These are phyloP conservation scores for Leucoma salicis DNA, from an alignment of 2,888 invertebrate genomes.

Conservation along the genomic window DNA sequence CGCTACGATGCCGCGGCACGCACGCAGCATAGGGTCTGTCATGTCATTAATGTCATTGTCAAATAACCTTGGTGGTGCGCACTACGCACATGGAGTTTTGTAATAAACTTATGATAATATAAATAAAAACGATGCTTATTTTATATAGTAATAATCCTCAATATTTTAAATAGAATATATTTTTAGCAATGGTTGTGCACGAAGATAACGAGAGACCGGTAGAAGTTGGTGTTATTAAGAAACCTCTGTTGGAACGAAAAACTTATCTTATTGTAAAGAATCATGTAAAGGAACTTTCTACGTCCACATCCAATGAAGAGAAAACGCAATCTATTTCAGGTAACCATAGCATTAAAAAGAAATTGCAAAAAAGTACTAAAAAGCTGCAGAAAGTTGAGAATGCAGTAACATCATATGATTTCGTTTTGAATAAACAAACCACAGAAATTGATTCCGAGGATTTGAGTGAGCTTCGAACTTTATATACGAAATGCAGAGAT, in stretches of 20 bases:
- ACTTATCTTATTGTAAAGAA: conserved; percentile 50
- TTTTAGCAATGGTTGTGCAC: conserved; percentile 50
- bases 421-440: neutral
- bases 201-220: conserved; percentile 37
- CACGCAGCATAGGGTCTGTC: neutral
- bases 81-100: conserved; percentile 14
- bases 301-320: conserved; percentile 12
- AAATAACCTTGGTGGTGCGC: neutral
- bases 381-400: conserved; percentile 8
- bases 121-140: neutral
- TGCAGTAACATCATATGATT: neutral
- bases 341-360: conserved; percentile 12
- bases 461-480: conserved; percentile 54
- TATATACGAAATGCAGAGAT: conserved; percentile 61
- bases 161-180: conserved; percentile 3
- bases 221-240: conserved; percentile 35
- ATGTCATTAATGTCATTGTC: conserved; percentile 18
- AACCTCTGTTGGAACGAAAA: conserved; percentile 40
- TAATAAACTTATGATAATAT: neutral
- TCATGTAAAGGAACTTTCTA: conserved; percentile 45
- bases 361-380: conserved; percentile 16
- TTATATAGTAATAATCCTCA: neutral
- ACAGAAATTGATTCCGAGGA: conserved; percentile 46
- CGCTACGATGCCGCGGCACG: neutral
- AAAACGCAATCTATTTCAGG: conserved; percentile 1